Percentiles rank a stretch among this genome's conserved stretches.
These are phyloP conservation scores for Euspilapteryx auroguttella DNA, from an alignment of 2,888 invertebrate species.

Conservation along the genomic window DNA sequence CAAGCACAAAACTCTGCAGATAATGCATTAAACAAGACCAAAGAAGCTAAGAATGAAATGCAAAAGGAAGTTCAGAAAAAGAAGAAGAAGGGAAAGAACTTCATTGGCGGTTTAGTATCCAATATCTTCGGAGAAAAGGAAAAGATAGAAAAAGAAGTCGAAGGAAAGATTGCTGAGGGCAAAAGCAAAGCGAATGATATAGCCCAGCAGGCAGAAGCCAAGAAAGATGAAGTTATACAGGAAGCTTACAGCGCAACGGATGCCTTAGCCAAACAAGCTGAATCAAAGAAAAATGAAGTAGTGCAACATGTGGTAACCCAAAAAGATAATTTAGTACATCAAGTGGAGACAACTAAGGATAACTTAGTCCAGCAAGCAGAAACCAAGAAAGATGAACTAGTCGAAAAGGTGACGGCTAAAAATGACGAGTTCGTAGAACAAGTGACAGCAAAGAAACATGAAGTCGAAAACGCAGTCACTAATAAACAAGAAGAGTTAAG, in stretches of 20 bases:
- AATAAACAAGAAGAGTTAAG: neutral
- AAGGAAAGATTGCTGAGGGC: constrained; percentile 31
- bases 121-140: constrained; percentile 51
- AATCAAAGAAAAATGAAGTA: constrained; percentile 2
- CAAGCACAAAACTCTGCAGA: constrained; percentile 21
- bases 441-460: neutral
- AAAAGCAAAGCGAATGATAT: constrained; percentile 34
- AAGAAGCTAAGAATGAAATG: constrained; percentile 14
- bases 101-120: constrained; percentile 42
- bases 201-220: constrained; percentile 25
- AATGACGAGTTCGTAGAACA: neutral
- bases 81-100: constrained; percentile 44
- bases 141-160: constrained; percentile 40
- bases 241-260: constrained; percentile 9
- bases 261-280: constrained; percentile 3
- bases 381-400: constrained; percentile 19
- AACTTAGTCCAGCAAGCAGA: constrained; percentile 27
- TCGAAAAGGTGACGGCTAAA: neutral
- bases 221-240: constrained; percentile 31
- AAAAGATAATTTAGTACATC: too few species aligned
- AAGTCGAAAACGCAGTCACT: neutral
- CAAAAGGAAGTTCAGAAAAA: constrained; percentile 31
- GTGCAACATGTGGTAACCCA: too few species aligned
- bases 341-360: too few species aligned
- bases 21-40: constrained; percentile 15